phyloP scores from a whole-genome alignment of 2,797 vertebrate species.

The Schizothorax lantsangensis region DNA sequence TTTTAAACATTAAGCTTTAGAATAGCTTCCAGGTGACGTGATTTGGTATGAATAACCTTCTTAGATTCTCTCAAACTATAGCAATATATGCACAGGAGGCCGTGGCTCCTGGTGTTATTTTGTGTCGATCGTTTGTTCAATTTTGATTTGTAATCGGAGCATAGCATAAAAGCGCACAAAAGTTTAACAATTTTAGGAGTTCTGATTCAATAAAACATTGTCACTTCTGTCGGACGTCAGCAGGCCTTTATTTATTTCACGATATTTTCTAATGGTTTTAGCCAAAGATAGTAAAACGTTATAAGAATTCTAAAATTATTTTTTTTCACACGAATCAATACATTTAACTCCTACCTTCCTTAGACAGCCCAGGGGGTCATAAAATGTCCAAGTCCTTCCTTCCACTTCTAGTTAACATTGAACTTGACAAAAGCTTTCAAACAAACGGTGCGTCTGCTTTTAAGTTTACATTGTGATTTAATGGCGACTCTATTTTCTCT shows the following conservation, averaged over 20 bases:
- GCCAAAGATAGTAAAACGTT: background rate
- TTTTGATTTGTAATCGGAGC: background rate
- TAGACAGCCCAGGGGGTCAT: slow-evolving; percentile 37
- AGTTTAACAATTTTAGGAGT: background rate
- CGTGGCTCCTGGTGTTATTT: background rate
- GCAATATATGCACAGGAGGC: background rate
- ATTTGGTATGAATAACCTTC: background rate
- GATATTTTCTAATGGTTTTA: background rate
- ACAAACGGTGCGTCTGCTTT: slow-evolving; percentile 66
- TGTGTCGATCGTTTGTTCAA: background rate
- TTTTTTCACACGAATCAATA: background rate
- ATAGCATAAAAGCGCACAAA: background rate
- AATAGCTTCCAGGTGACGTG: background rate
- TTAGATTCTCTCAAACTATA: background rate
- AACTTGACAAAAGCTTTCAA: slow-evolving; percentile 72
- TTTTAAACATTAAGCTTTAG: background rate
- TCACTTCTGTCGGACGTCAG: background rate
- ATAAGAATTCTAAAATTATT: background rate
- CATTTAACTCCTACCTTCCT: slow-evolving; percentile 18
- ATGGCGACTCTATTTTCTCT: slow-evolving; percentile 61
- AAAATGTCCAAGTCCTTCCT: slow-evolving; percentile 50
- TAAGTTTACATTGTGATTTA: slow-evolving; percentile 72
- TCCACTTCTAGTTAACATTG: slow-evolving; percentile 72
- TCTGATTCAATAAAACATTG: background rate
- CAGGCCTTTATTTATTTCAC: background rate